A percentile compares a stretch with the other conserved stretches of the same genome.
Conservation (phyloP, 2,888 invertebrate genomes). For the Sinopyrophorus schimmeli region DNA sequence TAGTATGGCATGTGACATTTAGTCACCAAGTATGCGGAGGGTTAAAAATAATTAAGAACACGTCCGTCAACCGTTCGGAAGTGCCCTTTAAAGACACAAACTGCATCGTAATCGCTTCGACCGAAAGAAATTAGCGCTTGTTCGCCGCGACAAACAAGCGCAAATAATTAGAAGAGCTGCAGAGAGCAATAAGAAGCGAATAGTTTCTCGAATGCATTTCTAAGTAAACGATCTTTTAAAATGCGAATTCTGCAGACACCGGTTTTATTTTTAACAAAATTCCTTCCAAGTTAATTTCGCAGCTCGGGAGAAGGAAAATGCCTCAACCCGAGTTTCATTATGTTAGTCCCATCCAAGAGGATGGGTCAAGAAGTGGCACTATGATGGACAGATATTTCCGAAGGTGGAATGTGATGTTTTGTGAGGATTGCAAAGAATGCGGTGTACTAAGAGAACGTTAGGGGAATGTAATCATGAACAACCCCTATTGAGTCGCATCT, state of each 20-base stretch:
- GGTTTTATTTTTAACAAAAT: not conserved
- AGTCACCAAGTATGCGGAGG: too few relatives aligned
- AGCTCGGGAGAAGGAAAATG: not conserved
- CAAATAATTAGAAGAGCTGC: conserved; percentile 11
- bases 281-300: conserved; percentile 3
- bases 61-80: too few relatives aligned
- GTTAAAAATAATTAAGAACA: too few relatives aligned
- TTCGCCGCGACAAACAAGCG: conserved; percentile 12
- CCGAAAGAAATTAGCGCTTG: conserved; percentile 13
- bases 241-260: not conserved
- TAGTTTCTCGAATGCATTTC: not conserved
- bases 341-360: conserved; percentile 1
- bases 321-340: conserved; percentile 4
- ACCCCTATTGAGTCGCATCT: too few relatives aligned
- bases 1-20: too few relatives aligned
- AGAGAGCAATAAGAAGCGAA: too few relatives aligned
- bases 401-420: conserved; percentile 14
- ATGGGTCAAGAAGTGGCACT: conserved; percentile 4
- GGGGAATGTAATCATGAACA: not conserved
- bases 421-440: conserved; percentile 9
- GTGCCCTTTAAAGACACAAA: conserved; percentile 11
- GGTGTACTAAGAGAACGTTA: not conserved
- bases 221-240: not conserved
- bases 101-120: conserved; percentile 14
- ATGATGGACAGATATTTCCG: conserved; percentile 12